Evolutionary conservation across 2,888 invertebrate species (phyloP).

Genomic region (Heliconius charithonia): DNA sequence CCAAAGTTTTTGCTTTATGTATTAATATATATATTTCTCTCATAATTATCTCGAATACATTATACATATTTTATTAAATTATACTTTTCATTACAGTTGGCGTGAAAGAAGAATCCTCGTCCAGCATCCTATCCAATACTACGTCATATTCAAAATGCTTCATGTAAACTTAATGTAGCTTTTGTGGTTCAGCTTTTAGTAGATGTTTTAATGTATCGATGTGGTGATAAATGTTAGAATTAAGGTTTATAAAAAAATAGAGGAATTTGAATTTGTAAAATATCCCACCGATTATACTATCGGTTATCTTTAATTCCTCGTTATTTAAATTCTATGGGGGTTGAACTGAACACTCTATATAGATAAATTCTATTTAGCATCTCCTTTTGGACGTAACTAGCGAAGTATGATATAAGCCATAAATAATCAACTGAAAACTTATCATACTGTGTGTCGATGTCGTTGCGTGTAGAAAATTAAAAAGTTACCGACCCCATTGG

Average conservation of each 20-base stretch:
- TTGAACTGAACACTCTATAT: background rate
- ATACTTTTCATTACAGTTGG: slow-evolving; percentile 62
- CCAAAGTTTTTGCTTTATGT: too few relatives aligned
- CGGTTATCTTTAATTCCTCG: slow-evolving; percentile 13
- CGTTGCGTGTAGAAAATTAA: background rate
- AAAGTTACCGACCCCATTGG: slow-evolving; percentile 7
- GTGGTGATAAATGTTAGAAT: slow-evolving; percentile 30
- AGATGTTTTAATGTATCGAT: slow-evolving; percentile 15
- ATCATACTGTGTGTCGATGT: background rate
- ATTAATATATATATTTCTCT: too few relatives aligned
- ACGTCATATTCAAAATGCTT: slow-evolving; percentile 76
- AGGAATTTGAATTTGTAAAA: slow-evolving; percentile 21
- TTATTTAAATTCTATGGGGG: slow-evolving; percentile 8
- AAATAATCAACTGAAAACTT: background rate
- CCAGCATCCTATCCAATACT: slow-evolving; percentile 68
- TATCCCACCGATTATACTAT: slow-evolving; percentile 30
- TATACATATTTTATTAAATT: background rate
- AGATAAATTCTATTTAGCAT: background rate
- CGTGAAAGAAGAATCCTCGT: slow-evolving; percentile 71
- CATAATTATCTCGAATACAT: too few relatives aligned
- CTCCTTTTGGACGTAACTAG: slow-evolving; percentile 7
- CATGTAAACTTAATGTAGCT: slow-evolving; percentile 59
- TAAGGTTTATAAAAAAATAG: slow-evolving; percentile 12
- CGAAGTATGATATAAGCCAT: background rate
- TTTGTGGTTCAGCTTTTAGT: slow-evolving; percentile 17